Base-by-base conservation (phyloP, 2,797 vertebrate genomes). In the Phylloscopus collybita region DNA sequence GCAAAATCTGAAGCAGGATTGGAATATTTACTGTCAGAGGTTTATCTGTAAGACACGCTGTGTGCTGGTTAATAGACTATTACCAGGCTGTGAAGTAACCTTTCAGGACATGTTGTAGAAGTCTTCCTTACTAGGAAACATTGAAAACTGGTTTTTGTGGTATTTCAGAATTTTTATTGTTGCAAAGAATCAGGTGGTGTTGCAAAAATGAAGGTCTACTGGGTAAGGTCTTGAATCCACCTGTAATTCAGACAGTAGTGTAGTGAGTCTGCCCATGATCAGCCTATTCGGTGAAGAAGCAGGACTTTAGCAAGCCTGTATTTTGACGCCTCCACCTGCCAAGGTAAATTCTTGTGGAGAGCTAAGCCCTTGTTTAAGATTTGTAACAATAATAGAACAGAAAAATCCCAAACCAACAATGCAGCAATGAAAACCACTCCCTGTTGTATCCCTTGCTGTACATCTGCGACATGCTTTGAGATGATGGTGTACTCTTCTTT, bases 401-500 rank as follows among this genome's bases (percentile, higher is more conserved):
- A 62, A 72, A 80, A 51, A 11, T 3, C 56, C 44, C 51, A 54
- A 80, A 34, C 32, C 23, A 80, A 2, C 70, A 90, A 14, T 12
- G 22, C 11, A 38, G 40, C 32, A 80, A 25, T 85, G 50, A 76
- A 92, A 90, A 34, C 53, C 82, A 14, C 61, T 82, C 57, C 20
- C 40, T 67, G 5, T 76, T 88, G 26, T 78, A 47, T 82, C 19
- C 29, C 27, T 82, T 88, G 22, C 56, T 82, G 42, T 61, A 45
- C 23, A 3, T 78, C 42, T 60, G 76, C 42, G 42, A 80, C 16
- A 2, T 51, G 36, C 86, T 82, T 79, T 47, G 70, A 81, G 86
- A 62, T 91, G 65, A 94, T 42, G 32, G 40, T 80, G 30, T 11
- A 0, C 11, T 94, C 38, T 92, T 86, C 54, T 95, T 86, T 80